Evolutionary conservation across 1,140 invertebrate species (phyloP).

Genomic region (Drosophila mojavensis): DNA sequence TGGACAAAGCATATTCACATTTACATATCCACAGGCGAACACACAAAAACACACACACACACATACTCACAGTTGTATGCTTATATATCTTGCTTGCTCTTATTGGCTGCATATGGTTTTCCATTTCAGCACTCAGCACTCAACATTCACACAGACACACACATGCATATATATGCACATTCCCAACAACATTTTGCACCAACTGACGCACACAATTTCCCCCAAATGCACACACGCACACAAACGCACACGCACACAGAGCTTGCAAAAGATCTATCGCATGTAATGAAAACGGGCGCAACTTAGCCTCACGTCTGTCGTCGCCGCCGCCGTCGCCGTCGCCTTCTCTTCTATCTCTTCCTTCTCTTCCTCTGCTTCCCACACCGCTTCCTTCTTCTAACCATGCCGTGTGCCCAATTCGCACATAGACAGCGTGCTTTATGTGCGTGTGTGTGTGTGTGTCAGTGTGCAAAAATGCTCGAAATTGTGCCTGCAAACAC

Average conservation of each 20-base stretch:
- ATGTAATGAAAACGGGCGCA: conserved; percentile 49
- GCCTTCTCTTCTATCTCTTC: conserved; percentile 6
- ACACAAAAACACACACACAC: neutral
- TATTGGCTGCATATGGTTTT: conserved; percentile 50
- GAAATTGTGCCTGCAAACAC: conserved; percentile 49
- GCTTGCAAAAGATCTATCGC: conserved; percentile 52
- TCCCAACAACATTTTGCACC: conserved; percentile 21
- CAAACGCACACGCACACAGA: conserved; percentile 7
- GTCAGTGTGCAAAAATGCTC: conserved; percentile 49
- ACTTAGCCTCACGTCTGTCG: conserved; percentile 24
- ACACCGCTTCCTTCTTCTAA: conserved; percentile 48
- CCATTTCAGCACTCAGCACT: conserved; percentile 61
- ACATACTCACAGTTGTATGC: neutral
- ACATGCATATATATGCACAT: conserved; percentile 3
- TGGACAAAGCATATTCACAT: conserved; percentile 62
- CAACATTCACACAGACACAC: conserved; percentile 12
- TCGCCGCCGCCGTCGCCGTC: conserved; percentile 6
- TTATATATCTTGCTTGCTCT: conserved; percentile 16
- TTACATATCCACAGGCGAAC: conserved; percentile 57
- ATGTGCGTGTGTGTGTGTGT: conserved; percentile 23
- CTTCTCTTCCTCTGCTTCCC: conserved; percentile 24
- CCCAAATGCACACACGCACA: conserved; percentile 26
- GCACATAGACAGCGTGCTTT: conserved; percentile 34
- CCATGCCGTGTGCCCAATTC: conserved; percentile 57
- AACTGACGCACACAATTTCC: conserved; percentile 36